Base-by-base conservation (phyloP, 2,888 invertebrate genomes). In the Helleia helle region DNA sequence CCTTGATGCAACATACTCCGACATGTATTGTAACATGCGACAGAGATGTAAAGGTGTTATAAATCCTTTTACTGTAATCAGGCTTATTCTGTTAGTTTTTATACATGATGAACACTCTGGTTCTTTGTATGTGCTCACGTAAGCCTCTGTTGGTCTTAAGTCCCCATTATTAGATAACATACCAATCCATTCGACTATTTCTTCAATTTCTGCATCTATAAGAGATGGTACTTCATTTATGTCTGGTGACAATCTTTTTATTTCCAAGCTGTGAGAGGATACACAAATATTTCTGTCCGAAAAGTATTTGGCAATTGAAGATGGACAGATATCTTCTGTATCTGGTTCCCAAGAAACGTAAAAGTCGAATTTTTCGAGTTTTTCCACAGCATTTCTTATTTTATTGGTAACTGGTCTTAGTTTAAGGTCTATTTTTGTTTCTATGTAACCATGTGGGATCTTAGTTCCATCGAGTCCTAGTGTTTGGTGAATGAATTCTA, bases 281-380 rank as follows among this genome's bases (percentile, higher is more conserved):
- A 80, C 67, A 37, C 40, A 48, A 7, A 72, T 47, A 31, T 64
- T 50, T 51, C 54, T 63, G 8, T 75, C 71, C 52, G 55, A 52
- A 39, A 84, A 80, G 51, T 80, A 83, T 48, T 76, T 81, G 6
- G 81, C 84, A 44, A 84, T 55, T 1, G 81, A 75, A 2, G 83
- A 84, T 9, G 81, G 83, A 39, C 83, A 81, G 1, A 81, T 50
- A 36, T 65, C 53, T 36, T 70, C 67, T 31, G 60, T 48, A 34
- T 56, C 52, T 1, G 84, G 76, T 39, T 72, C 69, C 84, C 84
- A 84, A 12, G 47, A 47, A 26, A 84, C 36, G 31, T 59, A 48
- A 36, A 77, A 73, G 47, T 80, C 59, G 22, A 74, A 71, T 3
- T 30, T 26, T 38, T 70, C 69, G 3, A 83, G 42, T 51, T 71